Conservation (phyloP, 2,113 vertebrate genomes). For the Dunckerocampus dactyliophorus region DNA sequence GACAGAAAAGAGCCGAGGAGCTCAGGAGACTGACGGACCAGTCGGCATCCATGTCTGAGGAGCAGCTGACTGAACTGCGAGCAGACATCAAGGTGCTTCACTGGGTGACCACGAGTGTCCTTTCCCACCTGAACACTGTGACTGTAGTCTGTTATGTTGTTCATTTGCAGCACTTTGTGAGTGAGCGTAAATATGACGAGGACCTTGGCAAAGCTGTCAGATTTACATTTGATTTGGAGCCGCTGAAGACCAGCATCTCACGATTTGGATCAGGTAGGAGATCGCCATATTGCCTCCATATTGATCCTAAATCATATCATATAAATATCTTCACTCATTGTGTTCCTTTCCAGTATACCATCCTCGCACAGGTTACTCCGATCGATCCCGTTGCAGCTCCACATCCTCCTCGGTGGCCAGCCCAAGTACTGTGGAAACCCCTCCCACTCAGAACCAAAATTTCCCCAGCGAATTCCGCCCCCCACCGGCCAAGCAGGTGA, state of each 20-base stretch:
- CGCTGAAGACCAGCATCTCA: slow-evolving; percentile 79
- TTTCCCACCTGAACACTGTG: too few species aligned
- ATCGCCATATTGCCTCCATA: neutral
- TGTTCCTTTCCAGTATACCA: slow-evolving; percentile 78
- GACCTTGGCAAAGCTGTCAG: slow-evolving; percentile 87
- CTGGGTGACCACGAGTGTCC: neutral
- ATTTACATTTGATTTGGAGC: slow-evolving; percentile 86
- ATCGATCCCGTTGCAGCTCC: slow-evolving; percentile 81
- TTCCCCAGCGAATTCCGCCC: slow-evolving; percentile 57
- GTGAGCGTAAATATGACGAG: slow-evolving; percentile 93
- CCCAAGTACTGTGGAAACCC: slow-evolving; percentile 50
- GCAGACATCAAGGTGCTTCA: slow-evolving; percentile 86
- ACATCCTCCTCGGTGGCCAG: slow-evolving; percentile 66
- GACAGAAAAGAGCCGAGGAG: slow-evolving; percentile 87
- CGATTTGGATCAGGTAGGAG: slow-evolving; percentile 86
- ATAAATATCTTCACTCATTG: neutral
- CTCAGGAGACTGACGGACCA: slow-evolving; percentile 84
- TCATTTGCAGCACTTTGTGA: slow-evolving; percentile 86
- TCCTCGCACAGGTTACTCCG: slow-evolving; percentile 88
- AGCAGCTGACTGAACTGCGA: slow-evolving; percentile 86
- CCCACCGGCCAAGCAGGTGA: slow-evolving; percentile 79
- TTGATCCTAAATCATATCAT: neutral
- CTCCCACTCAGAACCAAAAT: slow-evolving; percentile 58
- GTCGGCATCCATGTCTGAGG: slow-evolving; percentile 88
- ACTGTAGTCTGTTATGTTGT: neutral